These are phyloP conservation scores for Calliopum simillimum DNA, from an alignment of 2,888 invertebrate genomes.

Conservation along the genomic window DNA sequence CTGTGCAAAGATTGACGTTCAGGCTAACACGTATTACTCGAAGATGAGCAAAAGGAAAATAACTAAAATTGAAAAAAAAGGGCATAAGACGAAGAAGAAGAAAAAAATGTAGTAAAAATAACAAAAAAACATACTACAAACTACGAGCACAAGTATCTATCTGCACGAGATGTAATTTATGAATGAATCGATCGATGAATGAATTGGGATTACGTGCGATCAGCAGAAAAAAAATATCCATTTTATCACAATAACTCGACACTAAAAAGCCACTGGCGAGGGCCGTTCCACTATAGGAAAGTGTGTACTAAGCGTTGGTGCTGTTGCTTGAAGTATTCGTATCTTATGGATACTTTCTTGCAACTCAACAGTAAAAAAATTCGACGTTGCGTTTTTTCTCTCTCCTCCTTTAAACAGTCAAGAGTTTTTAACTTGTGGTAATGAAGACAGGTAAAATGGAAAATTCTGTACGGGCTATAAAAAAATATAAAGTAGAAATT, in stretches of 20 bases:
- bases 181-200: constrained; percentile 53
- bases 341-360: constrained; percentile 10
- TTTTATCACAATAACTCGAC: neutral
- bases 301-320: neutral
- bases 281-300: neutral
- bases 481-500: too few species aligned
- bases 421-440: neutral
- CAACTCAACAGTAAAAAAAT: neutral
- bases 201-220: constrained; percentile 58
- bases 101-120: neutral
- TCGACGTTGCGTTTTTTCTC: neutral
- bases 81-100: neutral
- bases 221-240: constrained; percentile 7
- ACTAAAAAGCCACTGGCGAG: neutral
- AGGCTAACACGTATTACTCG: neutral
- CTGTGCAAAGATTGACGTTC: too few species aligned
- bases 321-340: neutral
- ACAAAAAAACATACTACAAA: constrained; percentile 13
- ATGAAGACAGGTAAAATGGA: neutral
- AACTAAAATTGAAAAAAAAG: constrained; percentile 7
- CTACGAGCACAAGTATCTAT: constrained; percentile 14
- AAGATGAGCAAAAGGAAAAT: neutral
- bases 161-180: too few species aligned
- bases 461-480: too few species aligned
- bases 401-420: neutral